phyloP scores from a whole-genome alignment of 2,113 vertebrate genomes.

The Cyprinus carpio region DNA sequence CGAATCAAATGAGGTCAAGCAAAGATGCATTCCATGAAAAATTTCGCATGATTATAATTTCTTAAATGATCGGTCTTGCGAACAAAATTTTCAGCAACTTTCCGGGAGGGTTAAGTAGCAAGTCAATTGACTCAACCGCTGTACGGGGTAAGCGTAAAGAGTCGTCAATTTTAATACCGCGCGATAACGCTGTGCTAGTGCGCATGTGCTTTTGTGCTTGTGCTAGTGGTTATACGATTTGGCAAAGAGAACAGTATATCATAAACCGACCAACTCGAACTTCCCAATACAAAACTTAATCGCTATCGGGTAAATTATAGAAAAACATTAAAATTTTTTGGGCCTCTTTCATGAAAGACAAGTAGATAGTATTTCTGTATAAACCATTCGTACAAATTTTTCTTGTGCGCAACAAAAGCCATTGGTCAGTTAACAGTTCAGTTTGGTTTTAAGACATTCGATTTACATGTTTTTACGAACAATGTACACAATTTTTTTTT shows the following conservation, averaged over 20 bases:
- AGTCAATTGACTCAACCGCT: neutral
- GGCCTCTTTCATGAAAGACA: neutral
- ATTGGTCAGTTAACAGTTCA: neutral
- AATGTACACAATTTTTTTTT: neutral
- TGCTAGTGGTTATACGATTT: conserved; percentile 32
- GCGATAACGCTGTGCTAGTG: conserved; percentile 29
- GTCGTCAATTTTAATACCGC: conserved; percentile 19
- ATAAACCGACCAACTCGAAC: neutral
- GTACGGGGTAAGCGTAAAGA: neutral
- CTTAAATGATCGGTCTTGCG: neutral
- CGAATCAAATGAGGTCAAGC: neutral
- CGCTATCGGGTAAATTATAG: neutral
- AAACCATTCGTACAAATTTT: neutral
- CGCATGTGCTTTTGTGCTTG: conserved; percentile 40
- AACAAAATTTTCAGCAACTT: neutral
- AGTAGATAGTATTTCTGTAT: neutral
- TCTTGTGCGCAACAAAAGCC: too few species aligned
- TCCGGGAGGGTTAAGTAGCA: neutral
- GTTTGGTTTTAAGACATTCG: neutral
- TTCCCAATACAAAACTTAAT: neutral
- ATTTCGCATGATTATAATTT: neutral
- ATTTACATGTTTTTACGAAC: neutral
- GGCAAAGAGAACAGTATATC: conserved; percentile 22
- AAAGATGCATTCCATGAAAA: neutral
- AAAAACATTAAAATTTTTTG: neutral